Evolutionary conservation across 2,888 invertebrate species (phyloP).

Genomic region (Troilus luridus): DNA sequence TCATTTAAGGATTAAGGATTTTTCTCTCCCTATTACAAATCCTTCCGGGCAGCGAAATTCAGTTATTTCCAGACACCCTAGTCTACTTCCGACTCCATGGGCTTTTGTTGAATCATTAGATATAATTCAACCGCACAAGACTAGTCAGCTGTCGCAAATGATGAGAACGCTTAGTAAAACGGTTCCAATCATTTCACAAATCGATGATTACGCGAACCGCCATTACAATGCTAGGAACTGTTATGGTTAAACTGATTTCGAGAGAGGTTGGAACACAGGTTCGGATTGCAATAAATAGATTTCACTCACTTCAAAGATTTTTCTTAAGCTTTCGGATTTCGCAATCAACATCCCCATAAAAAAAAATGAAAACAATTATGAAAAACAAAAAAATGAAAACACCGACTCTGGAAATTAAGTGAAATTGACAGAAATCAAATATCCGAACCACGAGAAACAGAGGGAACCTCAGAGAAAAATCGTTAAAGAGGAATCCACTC

Average conservation of each 20-base stretch:
- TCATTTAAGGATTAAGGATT: no score
- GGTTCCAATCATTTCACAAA: neutral
- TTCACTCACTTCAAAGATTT: no score
- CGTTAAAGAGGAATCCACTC: no score
- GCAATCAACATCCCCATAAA: no score
- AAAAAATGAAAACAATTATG: no score
- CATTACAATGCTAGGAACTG: neutral
- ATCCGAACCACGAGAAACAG: no score
- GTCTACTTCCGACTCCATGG: neutral
- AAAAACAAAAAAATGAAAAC: no score
- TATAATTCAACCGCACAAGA: neutral
- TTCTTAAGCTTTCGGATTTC: no score
- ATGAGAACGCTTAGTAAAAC: neutral
- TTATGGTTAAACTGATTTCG: neutral
- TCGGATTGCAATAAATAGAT: neutral
- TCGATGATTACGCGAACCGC: neutral
- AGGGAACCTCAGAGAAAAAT: no score
- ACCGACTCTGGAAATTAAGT: no score
- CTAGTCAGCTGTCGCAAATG: neutral
- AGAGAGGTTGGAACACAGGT: neutral
- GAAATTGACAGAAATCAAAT: no score
- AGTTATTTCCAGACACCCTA: neutral
- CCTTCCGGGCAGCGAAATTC: neutral
- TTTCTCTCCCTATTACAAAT: no score
- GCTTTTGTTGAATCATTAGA: neutral